Evolutionary conservation across 30 jellyfish, hydroid and myxozoan species (phyloP), one percentile per base, ranked within the genome.

Genomic region (Turritopsis rubra): DNA sequence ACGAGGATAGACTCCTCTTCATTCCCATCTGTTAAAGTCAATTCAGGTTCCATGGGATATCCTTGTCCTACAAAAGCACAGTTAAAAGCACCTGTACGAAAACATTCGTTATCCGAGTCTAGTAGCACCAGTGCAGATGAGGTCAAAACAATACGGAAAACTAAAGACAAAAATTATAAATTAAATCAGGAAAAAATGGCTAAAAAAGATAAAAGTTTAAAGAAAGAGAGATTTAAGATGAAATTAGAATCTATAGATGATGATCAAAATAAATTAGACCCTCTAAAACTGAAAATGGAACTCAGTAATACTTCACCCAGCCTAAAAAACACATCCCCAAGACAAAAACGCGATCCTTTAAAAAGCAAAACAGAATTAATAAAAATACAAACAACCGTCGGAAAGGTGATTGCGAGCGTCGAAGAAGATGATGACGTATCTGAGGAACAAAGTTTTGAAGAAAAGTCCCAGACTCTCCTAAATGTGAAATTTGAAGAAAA

Each of bases 1-100:
- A 80, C 87, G 65, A 80, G 87, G 87, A 80, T 52, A 30, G 54
- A 41, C 60, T 41, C 60, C 13, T 41, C 60, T 7, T 22, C 76
- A 4, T 74, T 29, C 9, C 52, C 85, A 18, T 78, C 85, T 29
- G 85, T 78, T 20, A 78, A 78, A 78, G 79, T 78, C 22, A 78
- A 52, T 22, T 78, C 85, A 9, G 85, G 85, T 29, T 78, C 85
- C 21, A 52, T n/a, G 79, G 85, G 85, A 1, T 78, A 78, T 30
- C 29, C 81, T 20, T 78, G 29, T 78, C 30, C 24, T 7, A 78
- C 85, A 16, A 78, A 78, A 29, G 85, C 85, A 8, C 85, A 78
- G 85, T 78, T 78, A 78, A 78, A 78, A 29, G 53, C 26, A 72
- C 82, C 82, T 13, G 82, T 74, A 7, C 77, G 77, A 9, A 68